Evolutionary conservation across 2,797 vertebrate genomes (phyloP), one percentile per base, ranked within the genome.

Genomic region (Prunella strophiata): DNA sequence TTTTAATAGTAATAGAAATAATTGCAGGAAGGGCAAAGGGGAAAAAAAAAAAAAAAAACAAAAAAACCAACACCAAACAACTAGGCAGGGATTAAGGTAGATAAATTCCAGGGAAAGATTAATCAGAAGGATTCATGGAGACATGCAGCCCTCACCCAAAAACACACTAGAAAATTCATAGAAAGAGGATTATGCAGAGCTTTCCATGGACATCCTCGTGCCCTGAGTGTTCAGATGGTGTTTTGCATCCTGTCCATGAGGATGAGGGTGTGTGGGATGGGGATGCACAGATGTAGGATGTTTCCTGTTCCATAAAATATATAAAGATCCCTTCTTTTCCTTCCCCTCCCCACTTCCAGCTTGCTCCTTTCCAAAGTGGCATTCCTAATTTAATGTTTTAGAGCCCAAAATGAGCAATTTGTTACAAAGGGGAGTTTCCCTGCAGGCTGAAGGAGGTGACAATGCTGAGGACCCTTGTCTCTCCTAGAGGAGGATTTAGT

Each of bases 251-350:
- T 55, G 7, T 2, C 74, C 45, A 0, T 5, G 38, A 63, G 59
- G 67, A n/a, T 59, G 51, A 76, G 27, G 27, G 4, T 16, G 26
- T 0, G 1, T 22, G 43, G 80, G 63, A 10, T 38, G 40, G 40
- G 29, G 26, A 51, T 17, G 23, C 11, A 19, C 2, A 1, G 1
- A 16, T 1, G 4, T 1, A 7, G 7, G 7, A 1, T 10, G 3
- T 25, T 91, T 80, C 45, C 10, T 50, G 23, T 14, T 11, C 26
- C 3, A 21, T 9, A 76, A 87, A 71, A 58, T 16, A 25, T 1
- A 16, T 36, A 17, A 25, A 22, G 2, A 47, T 50, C 6, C 3
- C 6, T 36, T 50, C 52, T 62, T 43, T 11, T 11, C 22, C 70
- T 18, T 76, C 40, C 32, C 27, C n/a, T 86, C 54, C 18, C 27